Evolutionary conservation across 1,140 invertebrate species (phyloP).

Genomic region (Papilio polytes): DNA sequence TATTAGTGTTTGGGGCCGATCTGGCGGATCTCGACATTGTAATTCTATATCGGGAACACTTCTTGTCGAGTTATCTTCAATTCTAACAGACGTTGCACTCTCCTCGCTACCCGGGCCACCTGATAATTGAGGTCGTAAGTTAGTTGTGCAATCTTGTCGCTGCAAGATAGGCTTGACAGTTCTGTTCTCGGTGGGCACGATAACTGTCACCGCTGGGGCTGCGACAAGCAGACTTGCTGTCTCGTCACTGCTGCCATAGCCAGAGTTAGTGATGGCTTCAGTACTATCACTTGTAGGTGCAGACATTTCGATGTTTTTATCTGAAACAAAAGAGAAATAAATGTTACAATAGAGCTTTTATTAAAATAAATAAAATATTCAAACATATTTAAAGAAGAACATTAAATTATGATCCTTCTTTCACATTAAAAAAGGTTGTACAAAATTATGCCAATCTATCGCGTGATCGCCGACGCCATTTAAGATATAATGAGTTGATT

Average conservation of each 20-base stretch:
- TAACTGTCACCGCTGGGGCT: constrained; percentile 79
- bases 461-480: not conserved
- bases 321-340: constrained; percentile 69
- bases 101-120: constrained; percentile 91
- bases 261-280: constrained; percentile 85
- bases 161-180: constrained; percentile 90
- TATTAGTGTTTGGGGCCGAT: constrained; percentile 82
- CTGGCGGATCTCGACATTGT: constrained; percentile 86
- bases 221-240: constrained; percentile 89
- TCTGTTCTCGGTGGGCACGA: constrained; percentile 77
- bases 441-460: not conserved
- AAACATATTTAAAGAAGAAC: too few species aligned
- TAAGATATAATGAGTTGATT: constrained; percentile 4
- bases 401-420: not conserved
- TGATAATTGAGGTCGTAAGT: constrained; percentile 89
- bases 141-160: constrained; percentile 92
- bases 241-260: constrained; percentile 90
- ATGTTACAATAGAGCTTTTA: constrained; percentile 23
- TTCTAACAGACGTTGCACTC: constrained; percentile 85
- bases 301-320: constrained; percentile 63
- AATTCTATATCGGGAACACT: constrained; percentile 95
- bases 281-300: constrained; percentile 80
- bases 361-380: not conserved
- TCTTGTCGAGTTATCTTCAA: constrained; percentile 89
- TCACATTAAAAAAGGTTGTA: not conserved